Base-by-base conservation (phyloP, 2,113 vertebrate genomes). In the Ictidomys tridecemlineatus region DNA sequence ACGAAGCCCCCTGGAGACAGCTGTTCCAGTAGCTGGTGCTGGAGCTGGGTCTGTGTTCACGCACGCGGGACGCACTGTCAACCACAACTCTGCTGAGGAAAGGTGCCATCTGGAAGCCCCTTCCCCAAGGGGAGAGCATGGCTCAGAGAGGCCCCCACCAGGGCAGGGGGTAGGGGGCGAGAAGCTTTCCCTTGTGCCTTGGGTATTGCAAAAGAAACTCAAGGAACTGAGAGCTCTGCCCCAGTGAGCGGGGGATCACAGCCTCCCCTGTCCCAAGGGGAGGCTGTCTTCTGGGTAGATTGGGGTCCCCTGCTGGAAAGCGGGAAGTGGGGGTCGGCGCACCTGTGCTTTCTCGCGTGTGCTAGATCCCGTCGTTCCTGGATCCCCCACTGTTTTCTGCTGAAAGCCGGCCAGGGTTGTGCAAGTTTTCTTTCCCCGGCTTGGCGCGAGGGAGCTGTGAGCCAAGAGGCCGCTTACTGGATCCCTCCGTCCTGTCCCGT, bases 281-380 rank as follows among this genome's bases (percentile, higher is more conserved):
- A 4, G 6, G 16, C 39, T 4, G 5, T 10, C 34, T 53, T 18
- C 37, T 51, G 5, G 0, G 0, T 2, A 1, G 22, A 51, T 9
- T 1, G 10, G 7, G 8, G 1, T 79, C 70, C 45, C 58, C 14
- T 8, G 14, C 30, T 18, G 70, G 5, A 89, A 28, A 45, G 12
- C 0, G 10, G 78, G 48, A 51, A 11, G 9, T 5, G 2, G 32
- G 63, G 14, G 0, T 2, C 7, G 17, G 8, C 32, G 39, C 5
- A 1, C 11, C 83, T 67, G 11, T 1, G 2, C 1, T 0, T 14
- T 37, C 45, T 30, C 63, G 1, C 0, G 11, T 0, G 16, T 1
- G 2, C 20, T 1, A 24, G 37, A 26, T 3, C 7, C 77, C 26
- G 8, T 18, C 22, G 1, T 56, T 34, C 56, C 18, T 20, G 18